Evolutionary conservation across 2,888 invertebrate genomes (phyloP), one percentile per base, ranked within the genome.

Genomic region (Eurois occulta): DNA sequence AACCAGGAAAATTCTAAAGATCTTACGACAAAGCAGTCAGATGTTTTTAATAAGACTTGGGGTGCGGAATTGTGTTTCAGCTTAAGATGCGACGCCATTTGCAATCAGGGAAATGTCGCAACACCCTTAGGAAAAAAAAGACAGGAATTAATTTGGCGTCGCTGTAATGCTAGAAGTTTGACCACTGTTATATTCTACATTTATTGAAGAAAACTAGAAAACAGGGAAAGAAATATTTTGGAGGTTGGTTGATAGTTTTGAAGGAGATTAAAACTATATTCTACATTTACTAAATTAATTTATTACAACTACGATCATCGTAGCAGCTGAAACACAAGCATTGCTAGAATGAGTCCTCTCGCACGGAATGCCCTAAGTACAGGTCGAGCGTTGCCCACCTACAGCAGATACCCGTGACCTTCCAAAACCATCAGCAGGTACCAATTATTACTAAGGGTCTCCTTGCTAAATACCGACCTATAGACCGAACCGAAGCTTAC

Each of bases 31-130:
- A 82, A 70, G 55, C 73, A 46, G 60, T 70, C 46, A 73, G 85
- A 84, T 70, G 72, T 84, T 65, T 62, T 66, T 80, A 74, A 84
- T 64, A 60, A 62, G 35, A 55, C 55, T 73, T 60, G 66, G 55
- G 80, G 60, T 43, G 35, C 43, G 64, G 64, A 70, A 62, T 70
- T 73, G 66, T 80, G 52, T 70, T 84, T 58, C 7, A 62, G 38
- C 24, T 46, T 79, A 60, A 68, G 35, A 69, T 52, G 68, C 43
- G 71, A 41, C 52, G 80, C 65, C 72, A 72, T 72, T 79, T 84
- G 52, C 55, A 69, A 72, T 84, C 24, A 62, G n/a, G 32, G n/a
- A 80, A 80, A 62, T 35, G 41, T 66, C 21, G 60, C 35, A 58
- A 69, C 24, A 52, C 1, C 35, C 35, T 24, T 10, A 13, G 43